Percentiles rank a stretch among this genome's conserved stretches.
These are phyloP conservation scores for Gallirallus australis DNA, from an alignment of 2,797 vertebrate genomes.

Conservation along the genomic window DNA sequence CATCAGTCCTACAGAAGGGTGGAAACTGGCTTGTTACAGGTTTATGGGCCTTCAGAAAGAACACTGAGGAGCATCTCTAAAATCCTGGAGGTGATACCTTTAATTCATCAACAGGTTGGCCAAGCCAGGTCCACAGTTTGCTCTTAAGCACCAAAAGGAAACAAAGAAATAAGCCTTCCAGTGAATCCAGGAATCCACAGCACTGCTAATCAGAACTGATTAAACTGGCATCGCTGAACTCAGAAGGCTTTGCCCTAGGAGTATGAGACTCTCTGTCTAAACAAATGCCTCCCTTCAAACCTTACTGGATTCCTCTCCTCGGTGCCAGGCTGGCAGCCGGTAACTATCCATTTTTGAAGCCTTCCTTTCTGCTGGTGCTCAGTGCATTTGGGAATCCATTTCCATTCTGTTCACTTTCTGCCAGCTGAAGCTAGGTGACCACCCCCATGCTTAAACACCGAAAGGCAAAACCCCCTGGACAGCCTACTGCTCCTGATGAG, in stretches of 20 bases:
- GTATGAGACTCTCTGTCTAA: background rate
- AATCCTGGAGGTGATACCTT: background rate
- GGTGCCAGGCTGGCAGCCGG: background rate
- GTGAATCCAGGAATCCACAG: background rate
- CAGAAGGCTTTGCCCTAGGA: background rate
- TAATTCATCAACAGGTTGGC: background rate
- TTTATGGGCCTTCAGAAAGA: background rate
- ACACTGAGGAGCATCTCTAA: background rate
- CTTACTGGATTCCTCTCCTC: background rate
- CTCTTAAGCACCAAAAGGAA: background rate
- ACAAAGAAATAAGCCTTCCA: background rate
- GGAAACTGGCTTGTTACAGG: fast-evolving
- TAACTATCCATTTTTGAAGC: background rate
- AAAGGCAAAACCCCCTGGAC: background rate
- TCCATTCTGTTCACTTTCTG: background rate
- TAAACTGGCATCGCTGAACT: background rate
- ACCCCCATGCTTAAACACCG: background rate
- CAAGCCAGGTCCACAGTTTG: background rate
- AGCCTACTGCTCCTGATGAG: background rate
- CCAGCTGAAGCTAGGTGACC: background rate
- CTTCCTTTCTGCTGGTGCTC: background rate
- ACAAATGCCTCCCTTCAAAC: background rate
- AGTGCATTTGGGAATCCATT: background rate
- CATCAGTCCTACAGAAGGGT: background rate
- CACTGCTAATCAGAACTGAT: background rate